Base-by-base conservation (phyloP, 2,888 invertebrate genomes). In the Apoda limacodes region DNA sequence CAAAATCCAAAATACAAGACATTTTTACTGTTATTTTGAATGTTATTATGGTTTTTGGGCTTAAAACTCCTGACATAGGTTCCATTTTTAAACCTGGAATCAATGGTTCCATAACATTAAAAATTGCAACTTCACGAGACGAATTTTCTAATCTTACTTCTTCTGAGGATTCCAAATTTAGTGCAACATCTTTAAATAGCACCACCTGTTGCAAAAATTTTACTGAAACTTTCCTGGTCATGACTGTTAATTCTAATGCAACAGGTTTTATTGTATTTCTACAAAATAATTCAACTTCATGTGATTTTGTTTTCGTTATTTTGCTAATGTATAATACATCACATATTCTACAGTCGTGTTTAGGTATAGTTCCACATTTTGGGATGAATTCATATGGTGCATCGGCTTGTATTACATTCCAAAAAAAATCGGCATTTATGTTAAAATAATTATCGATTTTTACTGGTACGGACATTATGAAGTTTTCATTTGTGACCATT, bases 61-160 rank as follows among this genome's bases (percentile, higher is more conserved):
- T 61, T 32, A 86, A 76, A 1, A 45, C 60, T 13, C 86, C 87
- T 35, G 38, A 50, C 50, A 62, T 59, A 1, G 87, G 87, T 43
- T 75, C 60, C 28, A 87, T 63, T 33, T 37, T 59, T 41, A 84
- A 64, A 27, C 82, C 72, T 27, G 74, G 72, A 28, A 74, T 58
- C 9, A 69, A 47, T 1, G 82, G 82, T 25, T 85, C 61, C 17
- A 82, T 58, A 48, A 85, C 81, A 27, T 69, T 52, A 57, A 82
- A 84, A 3, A 61, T 46, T 1, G 82, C 80, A 24, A 74, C 60
- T 48, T 83, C 82, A 37, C 83, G 74, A 1, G 85, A 74, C 10
- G 76, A 70, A 52, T 85, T 85, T 45, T 68, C 72, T 19, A 85
- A 46, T 45, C 71, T 71, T 1, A 83, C 67, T 45, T 62, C 81